Base-by-base conservation (phyloP, 2,888 invertebrate genomes). In the Trichopria drosophilae region DNA sequence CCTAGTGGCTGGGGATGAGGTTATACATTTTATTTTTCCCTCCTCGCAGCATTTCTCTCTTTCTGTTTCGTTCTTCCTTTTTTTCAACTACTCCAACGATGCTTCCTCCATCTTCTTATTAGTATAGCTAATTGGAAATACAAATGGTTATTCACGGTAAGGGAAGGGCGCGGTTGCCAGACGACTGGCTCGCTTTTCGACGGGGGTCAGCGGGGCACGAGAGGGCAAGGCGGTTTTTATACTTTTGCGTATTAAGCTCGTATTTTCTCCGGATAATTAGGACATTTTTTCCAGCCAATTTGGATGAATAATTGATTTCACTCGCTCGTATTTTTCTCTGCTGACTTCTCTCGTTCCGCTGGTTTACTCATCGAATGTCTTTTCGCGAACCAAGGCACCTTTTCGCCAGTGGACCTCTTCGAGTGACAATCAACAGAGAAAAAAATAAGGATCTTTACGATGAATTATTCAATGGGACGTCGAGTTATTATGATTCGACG, bases 121-220 rank as follows among this genome's bases (percentile, higher is more conserved):
- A 74, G 75, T 73, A 73, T 74, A 75, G 74, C 73, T 75, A 75
- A 74, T 75, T 75, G 75, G 73, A 75, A 75, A 75, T 73, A 75
- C 72, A 74, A 75, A 75, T 75, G 73, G 73, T 74, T 75, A 74
- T 75, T 74, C 75, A 75, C 67, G 68, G 72, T 69, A 66, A 65
- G 63, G 69, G 68, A 67, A 66, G 47, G 60, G 50, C 61, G 57
- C 50, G 57, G 56, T 53, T 42, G 53, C 58, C 62, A 65, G 65
- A 60, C 61, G 64, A 61, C 57, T 60, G 26, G 47, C 37, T 24
- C 39, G 41, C 39, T 47, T 52, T n/a, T n/a, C n/a, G 22, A 23
- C 34, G 48, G 51, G 53, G 50, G 50, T 19, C 39, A 35, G 35
- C n/a, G 42, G 31, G 28, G 24, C 51, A 36, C 45, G 52, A 46